phyloP scores from a whole-genome alignment of 23 tunicate species.

The Ciona savignyi region DNA sequence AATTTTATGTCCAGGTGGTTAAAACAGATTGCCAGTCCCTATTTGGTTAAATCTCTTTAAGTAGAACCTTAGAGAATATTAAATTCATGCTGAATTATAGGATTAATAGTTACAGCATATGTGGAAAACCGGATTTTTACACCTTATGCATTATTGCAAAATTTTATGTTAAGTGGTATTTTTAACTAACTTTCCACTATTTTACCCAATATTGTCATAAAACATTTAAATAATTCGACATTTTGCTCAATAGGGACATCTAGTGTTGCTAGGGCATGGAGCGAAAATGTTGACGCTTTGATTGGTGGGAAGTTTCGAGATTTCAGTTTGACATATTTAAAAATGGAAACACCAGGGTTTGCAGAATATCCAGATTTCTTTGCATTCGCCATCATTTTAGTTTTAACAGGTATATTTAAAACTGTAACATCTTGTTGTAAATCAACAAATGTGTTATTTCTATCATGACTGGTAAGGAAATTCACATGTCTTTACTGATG shows the following conservation, averaged over 20 bases:
- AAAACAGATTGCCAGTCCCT: too few species aligned
- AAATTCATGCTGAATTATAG: too few species aligned
- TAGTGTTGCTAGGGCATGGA: slow-evolving; percentile 85
- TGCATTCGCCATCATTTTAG: slow-evolving; percentile 57
- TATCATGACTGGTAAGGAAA: too few species aligned
- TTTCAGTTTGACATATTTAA: slow-evolving; percentile 30
- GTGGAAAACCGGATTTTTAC: too few species aligned
- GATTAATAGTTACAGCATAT: too few species aligned
- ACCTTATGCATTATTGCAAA: too few species aligned
- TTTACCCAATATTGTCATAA: background rate
- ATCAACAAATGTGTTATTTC: too few species aligned
- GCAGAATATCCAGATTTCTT: slow-evolving; percentile 87
- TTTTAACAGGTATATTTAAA: slow-evolving; percentile 72
- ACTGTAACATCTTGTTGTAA: too few species aligned
- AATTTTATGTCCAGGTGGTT: too few species aligned
- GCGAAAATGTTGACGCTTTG: slow-evolving; percentile 84
- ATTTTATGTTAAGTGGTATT: background rate
- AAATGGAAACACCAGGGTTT: slow-evolving; percentile 45
- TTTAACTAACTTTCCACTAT: background rate
- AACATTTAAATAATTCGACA: background rate
- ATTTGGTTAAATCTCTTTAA: too few species aligned
- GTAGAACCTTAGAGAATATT: too few species aligned
- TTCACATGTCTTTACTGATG: too few species aligned
- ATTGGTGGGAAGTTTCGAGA: slow-evolving; percentile 47
- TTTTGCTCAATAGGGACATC: slow-evolving; percentile 43